Conservation (phyloP, 1,140 invertebrate genomes). For the Sesamia nonagrioides region DNA sequence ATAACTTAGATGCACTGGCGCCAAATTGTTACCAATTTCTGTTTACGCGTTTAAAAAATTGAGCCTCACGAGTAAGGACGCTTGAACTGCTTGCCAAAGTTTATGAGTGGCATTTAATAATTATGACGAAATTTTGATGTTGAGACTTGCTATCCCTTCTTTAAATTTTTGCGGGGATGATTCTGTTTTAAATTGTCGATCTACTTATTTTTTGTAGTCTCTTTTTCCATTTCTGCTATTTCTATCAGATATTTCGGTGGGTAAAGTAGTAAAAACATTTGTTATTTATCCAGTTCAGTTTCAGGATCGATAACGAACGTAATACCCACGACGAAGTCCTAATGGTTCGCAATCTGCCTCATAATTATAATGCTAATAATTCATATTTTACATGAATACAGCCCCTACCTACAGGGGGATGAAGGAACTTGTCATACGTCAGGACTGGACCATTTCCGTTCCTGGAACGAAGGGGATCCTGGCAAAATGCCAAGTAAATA, state of each 20-base stretch:
- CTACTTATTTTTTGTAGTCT: background rate
- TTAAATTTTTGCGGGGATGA: slow-evolving; percentile 17
- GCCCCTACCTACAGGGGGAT: slow-evolving; percentile 3
- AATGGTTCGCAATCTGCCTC: background rate
- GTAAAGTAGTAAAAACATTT: background rate
- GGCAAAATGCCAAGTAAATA: slow-evolving; percentile 24
- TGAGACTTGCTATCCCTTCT: slow-evolving; percentile 26
- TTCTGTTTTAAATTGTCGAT: background rate
- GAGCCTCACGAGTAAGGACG: slow-evolving; percentile 42
- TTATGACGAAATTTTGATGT: slow-evolving; percentile 24
- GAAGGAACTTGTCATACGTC: slow-evolving; percentile 14
- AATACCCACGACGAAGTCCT: background rate
- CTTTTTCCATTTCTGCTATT: background rate
- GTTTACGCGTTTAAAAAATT: slow-evolving; percentile 53
- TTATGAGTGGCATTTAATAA: slow-evolving; percentile 26
- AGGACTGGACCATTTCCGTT: slow-evolving; percentile 19
- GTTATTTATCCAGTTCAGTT: background rate
- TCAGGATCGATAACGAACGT: slow-evolving; percentile 4
- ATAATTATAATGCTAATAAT: too few relatives aligned
- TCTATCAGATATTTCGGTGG: background rate
- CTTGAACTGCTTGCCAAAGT: slow-evolving; percentile 55
- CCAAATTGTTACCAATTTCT: slow-evolving; percentile 65
- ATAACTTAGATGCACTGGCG: slow-evolving; percentile 74
- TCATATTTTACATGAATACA: background rate
- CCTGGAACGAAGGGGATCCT: slow-evolving; percentile 1